Evolutionary conservation across 1,140 invertebrate species (phyloP), one percentile per base, ranked within the genome.

Genomic region (Calosoma granatense): DNA sequence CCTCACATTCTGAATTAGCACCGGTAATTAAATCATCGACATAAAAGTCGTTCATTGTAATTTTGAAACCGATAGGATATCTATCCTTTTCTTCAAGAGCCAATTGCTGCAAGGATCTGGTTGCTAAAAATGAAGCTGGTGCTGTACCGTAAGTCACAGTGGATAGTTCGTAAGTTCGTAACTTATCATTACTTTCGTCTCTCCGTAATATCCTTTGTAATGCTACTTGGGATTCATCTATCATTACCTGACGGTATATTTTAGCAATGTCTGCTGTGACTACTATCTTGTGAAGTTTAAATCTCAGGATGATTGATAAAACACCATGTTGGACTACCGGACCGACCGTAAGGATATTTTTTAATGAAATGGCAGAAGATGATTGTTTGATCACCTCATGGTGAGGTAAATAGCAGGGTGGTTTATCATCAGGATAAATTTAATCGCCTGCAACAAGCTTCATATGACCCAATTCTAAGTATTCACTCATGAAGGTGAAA

Each of bases 221-320:
- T 36, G 57, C 9, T 43, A 17, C 12, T 26, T 62, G 36, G 1
- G 22, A 1, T 39, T 53, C 15, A 11, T 55, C 12, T 4, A 61
- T 22, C 2, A 20, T 15, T 22, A 61, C 23, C 20, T 56, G 54
- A 4, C 59, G 23, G 52, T 61, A 62, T 56, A 62, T 62, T 61
- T 62, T 61, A n/a, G 22, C 39, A 2, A 62, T 61, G 23, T 62
- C 61, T n/a, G 56, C 55, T 2, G 58, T 57, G n/a, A 62, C 36
- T 12, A 41, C 59, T 26, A 59, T 26, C 1, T 26, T 51, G 41
- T 61, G 57, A 19, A 9, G 22, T 20, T 54, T 11, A 26, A 61
- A 61, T 51, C 54, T 20, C 15, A 59, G 21, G 9, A 61, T 22
- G 30, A 60, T 60, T 11, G 51, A 58, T n/a, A 9, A 36, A 9